Conservation (phyloP, 2,797 vertebrate genomes). For the Phrynocephalus forsythii region DNA sequence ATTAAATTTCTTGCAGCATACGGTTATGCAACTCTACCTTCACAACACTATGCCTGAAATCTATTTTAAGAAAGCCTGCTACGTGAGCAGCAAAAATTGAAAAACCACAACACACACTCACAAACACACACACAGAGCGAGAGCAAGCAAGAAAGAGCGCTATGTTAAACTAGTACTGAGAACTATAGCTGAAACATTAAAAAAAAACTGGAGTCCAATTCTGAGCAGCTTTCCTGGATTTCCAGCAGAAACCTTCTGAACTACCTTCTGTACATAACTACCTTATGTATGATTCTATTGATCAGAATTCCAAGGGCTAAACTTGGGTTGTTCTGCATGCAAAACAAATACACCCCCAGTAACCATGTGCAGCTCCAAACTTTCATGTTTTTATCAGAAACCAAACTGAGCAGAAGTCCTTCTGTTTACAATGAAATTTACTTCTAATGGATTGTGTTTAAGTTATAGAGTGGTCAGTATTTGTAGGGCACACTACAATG, state of each 20-base stretch:
- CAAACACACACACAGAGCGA: too few species aligned
- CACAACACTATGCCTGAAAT: constrained; percentile 37
- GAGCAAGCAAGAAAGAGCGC: too few species aligned
- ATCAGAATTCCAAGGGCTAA: background rate
- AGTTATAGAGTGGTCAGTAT: background rate
- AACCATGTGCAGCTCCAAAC: too few species aligned
- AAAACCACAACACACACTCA: constrained; percentile 4
- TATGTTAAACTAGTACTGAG: background rate
- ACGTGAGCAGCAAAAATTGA: constrained; percentile 15
- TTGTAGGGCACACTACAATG: too few species aligned
- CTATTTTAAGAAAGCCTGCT: constrained; percentile 33
- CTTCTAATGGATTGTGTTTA: background rate
- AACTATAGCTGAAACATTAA: background rate
- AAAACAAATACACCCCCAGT: background rate
- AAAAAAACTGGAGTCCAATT: background rate
- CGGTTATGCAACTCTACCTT: background rate
- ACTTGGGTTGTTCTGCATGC: background rate
- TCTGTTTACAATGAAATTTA: background rate
- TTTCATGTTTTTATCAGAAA: background rate
- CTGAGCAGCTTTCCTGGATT: background rate
- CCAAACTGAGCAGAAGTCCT: background rate
- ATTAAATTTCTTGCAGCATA: background rate
- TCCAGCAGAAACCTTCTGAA: background rate
- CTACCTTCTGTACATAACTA: background rate
- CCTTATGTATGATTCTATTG: background rate